These are phyloP conservation scores for Teleogryllus oceanicus DNA, from an alignment of 2,888 invertebrate species.

Conservation along the genomic window DNA sequence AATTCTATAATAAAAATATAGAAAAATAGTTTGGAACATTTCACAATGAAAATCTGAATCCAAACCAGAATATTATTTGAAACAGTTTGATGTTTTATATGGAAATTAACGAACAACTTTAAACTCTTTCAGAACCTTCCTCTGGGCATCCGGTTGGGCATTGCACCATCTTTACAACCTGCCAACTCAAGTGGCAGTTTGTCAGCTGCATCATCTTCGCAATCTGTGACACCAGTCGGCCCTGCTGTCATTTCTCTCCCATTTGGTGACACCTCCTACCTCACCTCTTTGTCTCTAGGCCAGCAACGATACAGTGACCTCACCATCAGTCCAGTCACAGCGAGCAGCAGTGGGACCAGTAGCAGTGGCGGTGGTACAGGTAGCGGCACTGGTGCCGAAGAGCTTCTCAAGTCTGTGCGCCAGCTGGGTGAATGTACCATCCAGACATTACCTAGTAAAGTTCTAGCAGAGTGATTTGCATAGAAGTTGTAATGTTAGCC, in stretches of 20 bases:
- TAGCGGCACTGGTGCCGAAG: conserved; percentile 23
- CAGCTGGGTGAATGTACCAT: conserved; percentile 34
- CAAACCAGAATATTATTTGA: no score
- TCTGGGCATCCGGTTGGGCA: not conserved
- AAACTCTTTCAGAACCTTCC: not conserved
- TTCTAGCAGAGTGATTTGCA: not conserved
- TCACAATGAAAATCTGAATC: no score
- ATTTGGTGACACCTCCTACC: conserved; percentile 30
- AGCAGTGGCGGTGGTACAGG: not conserved
- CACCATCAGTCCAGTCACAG: conserved; percentile 21
- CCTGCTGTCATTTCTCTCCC: conserved; percentile 23
- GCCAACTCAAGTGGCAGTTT: not conserved
- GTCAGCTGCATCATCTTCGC: not conserved
- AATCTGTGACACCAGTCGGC: not conserved
- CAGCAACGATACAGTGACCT: conserved; percentile 30
- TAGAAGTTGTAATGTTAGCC: not conserved
- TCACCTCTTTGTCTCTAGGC: conserved; percentile 28
- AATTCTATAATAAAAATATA: no score
- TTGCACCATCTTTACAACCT: not conserved
- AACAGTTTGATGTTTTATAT: no score
- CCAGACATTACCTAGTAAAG: conserved; percentile 27
- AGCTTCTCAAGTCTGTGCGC: conserved; percentile 31
- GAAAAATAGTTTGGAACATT: no score
- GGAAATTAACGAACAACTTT: no score
- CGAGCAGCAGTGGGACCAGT: not conserved